phyloP scores from a whole-genome alignment of 1,140 invertebrate species.

The Scaptomyza graminum region DNA sequence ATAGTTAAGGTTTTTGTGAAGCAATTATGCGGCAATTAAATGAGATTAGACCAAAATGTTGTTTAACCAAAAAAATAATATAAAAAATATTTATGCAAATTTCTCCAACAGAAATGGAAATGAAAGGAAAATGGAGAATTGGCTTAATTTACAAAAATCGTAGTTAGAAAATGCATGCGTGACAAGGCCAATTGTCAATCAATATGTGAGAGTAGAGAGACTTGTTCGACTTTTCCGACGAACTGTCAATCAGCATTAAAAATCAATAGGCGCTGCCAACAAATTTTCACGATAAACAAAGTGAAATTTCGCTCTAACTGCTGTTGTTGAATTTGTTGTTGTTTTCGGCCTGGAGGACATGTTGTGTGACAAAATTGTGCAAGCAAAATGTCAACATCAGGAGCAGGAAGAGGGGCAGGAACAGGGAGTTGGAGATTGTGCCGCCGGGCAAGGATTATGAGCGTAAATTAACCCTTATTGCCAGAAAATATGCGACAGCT shows the following conservation, averaged over 20 bases:
- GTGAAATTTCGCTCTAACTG: conserved; percentile 26
- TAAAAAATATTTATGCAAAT: conserved; percentile 66
- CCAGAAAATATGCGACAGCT: conserved; percentile 79
- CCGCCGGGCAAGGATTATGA: conserved; percentile 71
- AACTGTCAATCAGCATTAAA: conserved; percentile 78
- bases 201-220: conserved; percentile 18
- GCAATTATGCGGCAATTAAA: conserved; percentile 74
- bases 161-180: conserved; percentile 10
- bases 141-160: background rate
- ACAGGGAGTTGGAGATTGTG: conserved; percentile 2
- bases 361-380: conserved; percentile 70
- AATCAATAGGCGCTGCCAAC: conserved; percentile 57
- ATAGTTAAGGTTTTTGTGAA: conserved; percentile 36
- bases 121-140: conserved; percentile 18
- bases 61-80: conserved; percentile 34
- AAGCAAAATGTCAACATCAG: conserved; percentile 48
- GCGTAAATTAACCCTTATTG: conserved; percentile 82
- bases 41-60: conserved; percentile 56
- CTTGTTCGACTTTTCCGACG: conserved; percentile 10
- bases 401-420: background rate
- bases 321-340: conserved; percentile 15
- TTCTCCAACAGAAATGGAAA: conserved; percentile 3
- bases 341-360: conserved; percentile 57
- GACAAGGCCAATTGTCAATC: conserved; percentile 44
- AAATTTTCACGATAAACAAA: conserved; percentile 34